Evolutionary conservation across 2,797 vertebrate genomes (phyloP).

Genomic region (Enteromius radiatus): DNA sequence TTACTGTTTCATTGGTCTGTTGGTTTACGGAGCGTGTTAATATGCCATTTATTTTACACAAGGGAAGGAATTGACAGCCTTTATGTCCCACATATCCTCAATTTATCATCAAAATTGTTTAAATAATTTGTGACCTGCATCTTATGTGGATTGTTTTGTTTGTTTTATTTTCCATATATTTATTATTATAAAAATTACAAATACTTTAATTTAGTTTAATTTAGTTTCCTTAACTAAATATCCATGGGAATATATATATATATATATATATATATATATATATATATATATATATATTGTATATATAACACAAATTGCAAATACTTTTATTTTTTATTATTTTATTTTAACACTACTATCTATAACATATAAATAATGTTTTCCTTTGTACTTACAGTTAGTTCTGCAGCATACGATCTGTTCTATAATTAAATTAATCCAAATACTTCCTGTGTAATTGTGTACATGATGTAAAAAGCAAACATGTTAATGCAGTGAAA

Average conservation of each 20-base stretch:
- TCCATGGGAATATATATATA: too few relatives aligned
- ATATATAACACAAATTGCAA: too few relatives aligned
- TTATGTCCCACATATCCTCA: not conserved
- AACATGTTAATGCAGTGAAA: constrained; percentile 24
- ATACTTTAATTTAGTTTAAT: not conserved
- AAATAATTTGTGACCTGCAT: not conserved
- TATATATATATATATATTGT: too few relatives aligned
- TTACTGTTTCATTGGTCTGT: constrained; percentile 8
- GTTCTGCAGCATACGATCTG: not conserved
- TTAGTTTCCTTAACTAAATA: too few relatives aligned
- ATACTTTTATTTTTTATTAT: too few relatives aligned
- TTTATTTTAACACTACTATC: too few relatives aligned
- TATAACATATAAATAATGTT: too few relatives aligned
- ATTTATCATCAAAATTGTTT: not conserved
- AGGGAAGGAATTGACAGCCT: not conserved
- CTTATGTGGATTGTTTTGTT: not conserved
- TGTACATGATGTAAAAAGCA: constrained; percentile 16
- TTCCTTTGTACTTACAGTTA: too few relatives aligned
- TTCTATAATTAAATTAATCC: not conserved
- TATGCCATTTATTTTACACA: not conserved
- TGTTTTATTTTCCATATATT: not conserved
- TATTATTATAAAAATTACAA: not conserved
- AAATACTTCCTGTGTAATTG: not conserved
- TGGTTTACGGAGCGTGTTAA: not conserved
- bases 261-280: too few relatives aligned